Evolutionary conservation across 2,797 vertebrate genomes (phyloP), one percentile per base, ranked within the genome.

Genomic region (Apodemus agrarius): DNA sequence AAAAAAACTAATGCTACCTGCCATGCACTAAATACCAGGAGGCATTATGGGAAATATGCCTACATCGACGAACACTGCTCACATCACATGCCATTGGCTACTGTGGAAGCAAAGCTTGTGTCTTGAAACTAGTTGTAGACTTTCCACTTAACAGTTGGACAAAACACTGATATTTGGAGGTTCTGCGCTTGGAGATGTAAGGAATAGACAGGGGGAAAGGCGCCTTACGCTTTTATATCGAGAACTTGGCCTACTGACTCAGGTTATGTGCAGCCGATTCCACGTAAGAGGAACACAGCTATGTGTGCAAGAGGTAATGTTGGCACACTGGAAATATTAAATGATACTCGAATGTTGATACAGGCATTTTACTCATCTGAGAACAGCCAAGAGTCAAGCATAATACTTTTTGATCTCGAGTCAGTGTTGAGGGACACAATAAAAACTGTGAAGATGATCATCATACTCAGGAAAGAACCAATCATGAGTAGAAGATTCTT

Each of bases 1-100:
- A 43, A 93, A 93, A 95, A 72, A 49, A 43, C 83, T 69, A 95
- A 94, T 78, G 54, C 19, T 57, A 65, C 75, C 88, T 86, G 89
- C 10, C 69, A 82, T 52, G 43, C 12, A 89, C 19, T 89, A 43
- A 94, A 84, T 83, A 29, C 69, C 26, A 81, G 17, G 54, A 63
- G 67, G 49, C 52, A 21, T n/a, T 93, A 49, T 26, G 92, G 67
- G 29, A 29, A 92, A 92, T 63, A 93, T 2, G 10, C 61, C 54
- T 80, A 24, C 5, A 75, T 40, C 29, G 37, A 69, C 80, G 75
- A 90, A 76, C 12, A n/a, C 0, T 75, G 59, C 40, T 83, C 52
- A 26, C 6, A 52, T 17, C 46, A 26, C 17, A 63, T 11, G 49
- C 43, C 34, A 40, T 74, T 76, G 59, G 8, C 6, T 1, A 46